Percentiles rank a stretch among this genome's conserved stretches.
Evolutionary conservation across 2,113 vertebrate species (phyloP).

Genomic region (Sclerurus mexicanus): DNA sequence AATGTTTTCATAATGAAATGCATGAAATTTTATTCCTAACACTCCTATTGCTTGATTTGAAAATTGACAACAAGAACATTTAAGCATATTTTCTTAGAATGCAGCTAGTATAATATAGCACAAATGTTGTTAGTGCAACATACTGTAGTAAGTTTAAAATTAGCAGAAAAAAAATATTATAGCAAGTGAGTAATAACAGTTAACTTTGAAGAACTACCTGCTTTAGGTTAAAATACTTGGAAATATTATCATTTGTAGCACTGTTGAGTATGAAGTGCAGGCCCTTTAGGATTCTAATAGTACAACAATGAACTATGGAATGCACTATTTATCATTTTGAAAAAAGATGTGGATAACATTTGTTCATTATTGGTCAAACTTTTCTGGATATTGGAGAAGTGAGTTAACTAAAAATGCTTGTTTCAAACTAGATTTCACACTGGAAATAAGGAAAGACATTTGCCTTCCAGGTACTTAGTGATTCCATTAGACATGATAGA

Average conservation of each 20-base stretch:
- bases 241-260: background rate
- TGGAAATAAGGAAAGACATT: conserved; percentile 66
- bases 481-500: conserved; percentile 76
- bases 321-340: background rate
- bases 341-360: background rate
- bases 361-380: conserved; percentile 27
- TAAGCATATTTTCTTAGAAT: background rate
- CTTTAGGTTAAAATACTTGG: background rate
- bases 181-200: background rate
- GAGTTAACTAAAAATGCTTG: conserved; percentile 52
- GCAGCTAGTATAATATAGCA: background rate
- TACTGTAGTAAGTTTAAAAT: background rate
- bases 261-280: background rate
- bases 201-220: background rate
- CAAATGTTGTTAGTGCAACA: background rate
- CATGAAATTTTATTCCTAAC: background rate
- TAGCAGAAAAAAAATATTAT: background rate
- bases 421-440: conserved; percentile 64
- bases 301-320: background rate
- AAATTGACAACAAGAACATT: background rate
- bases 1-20: background rate
- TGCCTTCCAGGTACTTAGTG: conserved; percentile 72
- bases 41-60: background rate
- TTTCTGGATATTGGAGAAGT: conserved; percentile 32
- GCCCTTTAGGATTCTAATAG: background rate